A percentile compares a stretch with the other conserved stretches of the same genome.
These are phyloP conservation scores for Phrynocephalus forsythii DNA, from an alignment of 2,797 vertebrate species.

Conservation along the genomic window DNA sequence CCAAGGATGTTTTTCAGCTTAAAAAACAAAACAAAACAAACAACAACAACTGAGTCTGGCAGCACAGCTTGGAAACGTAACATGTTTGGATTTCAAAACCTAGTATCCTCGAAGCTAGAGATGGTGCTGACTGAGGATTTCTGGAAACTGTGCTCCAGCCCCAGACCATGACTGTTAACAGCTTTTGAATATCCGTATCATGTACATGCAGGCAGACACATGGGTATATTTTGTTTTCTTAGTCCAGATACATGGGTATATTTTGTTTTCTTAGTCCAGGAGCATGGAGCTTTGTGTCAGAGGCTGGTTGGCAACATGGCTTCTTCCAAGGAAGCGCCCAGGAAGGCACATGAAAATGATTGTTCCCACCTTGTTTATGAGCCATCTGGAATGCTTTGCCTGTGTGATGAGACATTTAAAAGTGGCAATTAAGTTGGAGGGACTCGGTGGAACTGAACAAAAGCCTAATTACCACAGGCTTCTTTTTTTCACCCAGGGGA, in stretches of 20 bases:
- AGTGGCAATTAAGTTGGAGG: background rate
- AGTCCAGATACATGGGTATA: no score
- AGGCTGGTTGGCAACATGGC: background rate
- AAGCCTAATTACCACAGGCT: slow-evolving; percentile 25
- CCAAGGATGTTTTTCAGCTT: background rate
- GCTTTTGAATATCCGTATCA: background rate
- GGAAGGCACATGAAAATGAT: slow-evolving; percentile 17
- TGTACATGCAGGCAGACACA: slow-evolving; percentile 1
- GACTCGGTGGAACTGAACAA: slow-evolving; percentile 31
- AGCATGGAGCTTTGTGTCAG: slow-evolving; percentile 16
- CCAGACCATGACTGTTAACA: no score
- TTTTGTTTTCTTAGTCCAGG: background rate
- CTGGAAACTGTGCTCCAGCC: no score
- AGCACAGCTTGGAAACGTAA: no score
- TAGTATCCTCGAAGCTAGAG: no score
- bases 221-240: no score
- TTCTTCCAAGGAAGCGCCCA: slow-evolving; percentile 10
- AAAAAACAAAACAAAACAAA: slow-evolving; percentile 28
- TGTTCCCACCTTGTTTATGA: slow-evolving; percentile 24
- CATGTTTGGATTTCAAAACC: no score
- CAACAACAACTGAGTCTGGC: slow-evolving; percentile 1
- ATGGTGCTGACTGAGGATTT: no score
- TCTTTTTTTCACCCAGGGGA: slow-evolving; percentile 22
- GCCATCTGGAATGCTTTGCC: slow-evolving; percentile 10
- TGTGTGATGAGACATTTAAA: slow-evolving; percentile 17